These are phyloP conservation scores for Drosophila kambysellisi DNA, from an alignment of 2,888 invertebrate genomes.

Conservation along the genomic window DNA sequence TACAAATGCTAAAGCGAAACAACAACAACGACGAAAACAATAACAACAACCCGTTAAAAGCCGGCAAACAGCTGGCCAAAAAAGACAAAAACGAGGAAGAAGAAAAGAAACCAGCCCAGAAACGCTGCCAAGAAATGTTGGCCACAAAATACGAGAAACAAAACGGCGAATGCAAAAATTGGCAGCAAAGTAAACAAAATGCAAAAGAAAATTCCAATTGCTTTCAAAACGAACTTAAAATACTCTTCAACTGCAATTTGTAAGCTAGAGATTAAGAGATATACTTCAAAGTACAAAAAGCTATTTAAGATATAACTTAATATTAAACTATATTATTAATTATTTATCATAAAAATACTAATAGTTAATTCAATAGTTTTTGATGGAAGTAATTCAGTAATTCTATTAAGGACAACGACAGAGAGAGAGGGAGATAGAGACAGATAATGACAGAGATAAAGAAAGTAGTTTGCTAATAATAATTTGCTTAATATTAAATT, in stretches of 20 bases:
- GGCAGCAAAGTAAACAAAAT: slow-evolving; percentile 51
- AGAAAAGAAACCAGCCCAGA: slow-evolving; percentile 54
- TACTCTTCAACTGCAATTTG: slow-evolving; percentile 24
- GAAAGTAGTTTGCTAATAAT: too few species aligned
- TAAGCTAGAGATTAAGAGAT: background rate
- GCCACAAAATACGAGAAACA: slow-evolving; percentile 60
- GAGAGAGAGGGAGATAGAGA: background rate
- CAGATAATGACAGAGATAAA: background rate
- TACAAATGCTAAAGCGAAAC: slow-evolving; percentile 28
- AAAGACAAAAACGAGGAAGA: background rate
- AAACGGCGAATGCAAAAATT: slow-evolving; percentile 41
- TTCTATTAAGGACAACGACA: too few species aligned
- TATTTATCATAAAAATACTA: too few species aligned
- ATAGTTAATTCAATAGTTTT: too few species aligned
- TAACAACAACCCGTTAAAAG: slow-evolving; percentile 20
- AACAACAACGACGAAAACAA: slow-evolving; percentile 5
- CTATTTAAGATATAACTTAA: too few species aligned
- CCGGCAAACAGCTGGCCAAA: slow-evolving; percentile 52
- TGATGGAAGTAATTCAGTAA: background rate
- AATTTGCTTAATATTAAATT: background rate
- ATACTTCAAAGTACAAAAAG: too few species aligned
- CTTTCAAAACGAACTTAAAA: slow-evolving; percentile 1
- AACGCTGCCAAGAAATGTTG: slow-evolving; percentile 72
- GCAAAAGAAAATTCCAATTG: slow-evolving; percentile 18
- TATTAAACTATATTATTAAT: too few species aligned